Evolutionary conservation across 1,140 invertebrate species (phyloP).

Genomic region (Medauroidea extradentata): DNA sequence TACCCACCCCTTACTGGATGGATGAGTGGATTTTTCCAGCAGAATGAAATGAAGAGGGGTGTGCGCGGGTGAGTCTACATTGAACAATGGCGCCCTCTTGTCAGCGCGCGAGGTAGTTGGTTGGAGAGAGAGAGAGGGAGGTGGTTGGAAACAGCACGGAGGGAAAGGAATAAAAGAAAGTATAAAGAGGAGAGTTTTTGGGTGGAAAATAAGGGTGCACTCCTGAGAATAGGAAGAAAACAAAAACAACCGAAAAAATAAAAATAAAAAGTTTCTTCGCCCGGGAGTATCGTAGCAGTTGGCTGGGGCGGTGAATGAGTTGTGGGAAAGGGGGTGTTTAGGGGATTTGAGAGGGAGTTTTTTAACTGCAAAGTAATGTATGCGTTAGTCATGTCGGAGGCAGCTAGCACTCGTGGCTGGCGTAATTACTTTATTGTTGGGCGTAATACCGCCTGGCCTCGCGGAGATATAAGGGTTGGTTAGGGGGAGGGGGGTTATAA

Average conservation of each 20-base stretch:
- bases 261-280: not conserved
- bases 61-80: conserved; percentile 2
- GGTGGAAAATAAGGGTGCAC: not conserved
- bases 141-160: not conserved
- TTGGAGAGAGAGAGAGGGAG: not conserved
- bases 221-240: not conserved
- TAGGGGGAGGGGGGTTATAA: no score
- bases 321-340: no score
- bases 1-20: not conserved
- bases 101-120: not conserved
- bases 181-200: not conserved
- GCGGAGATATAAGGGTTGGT: no score
- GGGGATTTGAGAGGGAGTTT: no score
- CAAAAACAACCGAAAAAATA: not conserved
- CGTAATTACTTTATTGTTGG: no score
- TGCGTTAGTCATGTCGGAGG: no score
- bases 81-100: not conserved
- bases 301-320: not conserved
- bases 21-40: conserved; percentile 6
- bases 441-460: no score
- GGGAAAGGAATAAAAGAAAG: not conserved
- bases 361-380: no score
- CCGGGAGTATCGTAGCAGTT: not conserved
- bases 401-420: no score
- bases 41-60: conserved; percentile 4